Evolutionary conservation across 2,113 vertebrate genomes (phyloP).

Genomic region (Ptychochromis oligacanthus): DNA sequence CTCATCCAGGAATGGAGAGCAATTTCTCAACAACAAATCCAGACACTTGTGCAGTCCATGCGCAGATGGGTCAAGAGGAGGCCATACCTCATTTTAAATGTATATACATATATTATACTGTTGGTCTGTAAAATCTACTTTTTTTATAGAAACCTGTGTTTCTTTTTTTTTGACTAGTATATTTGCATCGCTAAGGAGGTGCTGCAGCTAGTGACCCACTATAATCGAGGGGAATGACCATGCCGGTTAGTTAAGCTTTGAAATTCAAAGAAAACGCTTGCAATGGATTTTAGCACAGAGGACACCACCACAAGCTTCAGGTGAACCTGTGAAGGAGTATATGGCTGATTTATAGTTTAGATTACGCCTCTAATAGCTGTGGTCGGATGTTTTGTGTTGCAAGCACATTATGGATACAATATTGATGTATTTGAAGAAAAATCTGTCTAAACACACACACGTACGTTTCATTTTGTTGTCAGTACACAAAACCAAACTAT

Average conservation of each 20-base stretch:
- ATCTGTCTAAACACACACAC: no score
- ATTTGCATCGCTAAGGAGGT: no score
- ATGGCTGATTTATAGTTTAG: background rate
- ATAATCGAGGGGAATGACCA: background rate
- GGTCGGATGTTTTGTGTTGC: background rate
- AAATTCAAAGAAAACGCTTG: background rate
- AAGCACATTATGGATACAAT: no score
- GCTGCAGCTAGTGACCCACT: background rate
- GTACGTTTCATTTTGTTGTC: no score
- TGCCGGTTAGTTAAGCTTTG: background rate
- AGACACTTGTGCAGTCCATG: background rate
- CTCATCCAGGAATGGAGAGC: background rate
- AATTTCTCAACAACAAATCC: background rate
- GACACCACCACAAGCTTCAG: background rate
- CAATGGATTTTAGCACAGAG: background rate
- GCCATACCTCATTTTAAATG: background rate
- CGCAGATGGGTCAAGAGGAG: background rate
- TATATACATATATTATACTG: no score
- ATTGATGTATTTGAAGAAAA: no score
- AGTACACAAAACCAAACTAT: no score
- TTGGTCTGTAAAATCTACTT: no score
- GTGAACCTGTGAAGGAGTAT: background rate
- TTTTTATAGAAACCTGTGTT: no score
- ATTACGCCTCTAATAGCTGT: background rate
- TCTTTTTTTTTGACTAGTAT: no score